phyloP scores from a whole-genome alignment of 2,888 invertebrate species.

The Alloscopus bannaensis region DNA sequence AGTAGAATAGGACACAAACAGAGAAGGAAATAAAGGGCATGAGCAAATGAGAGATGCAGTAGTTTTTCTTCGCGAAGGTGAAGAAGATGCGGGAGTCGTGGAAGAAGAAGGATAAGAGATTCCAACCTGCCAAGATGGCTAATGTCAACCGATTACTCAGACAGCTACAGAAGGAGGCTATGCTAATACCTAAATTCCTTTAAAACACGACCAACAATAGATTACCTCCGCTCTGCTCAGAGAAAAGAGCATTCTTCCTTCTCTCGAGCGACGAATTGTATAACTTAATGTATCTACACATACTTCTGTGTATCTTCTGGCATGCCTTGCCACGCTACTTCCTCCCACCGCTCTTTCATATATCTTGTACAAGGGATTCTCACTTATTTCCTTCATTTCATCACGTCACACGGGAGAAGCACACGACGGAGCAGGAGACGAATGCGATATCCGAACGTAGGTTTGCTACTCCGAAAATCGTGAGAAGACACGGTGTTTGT shows the following conservation, averaged over 20 bases:
- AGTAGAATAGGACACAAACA: constrained; percentile 18
- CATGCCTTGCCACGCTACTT: constrained; percentile 48
- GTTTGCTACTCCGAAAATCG: too few species aligned
- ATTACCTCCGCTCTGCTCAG: constrained; percentile 51
- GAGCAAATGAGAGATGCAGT: constrained; percentile 16
- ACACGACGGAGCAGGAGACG: not conserved
- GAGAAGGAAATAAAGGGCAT: constrained; percentile 11
- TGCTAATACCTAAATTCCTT: constrained; percentile 66
- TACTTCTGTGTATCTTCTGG: constrained; percentile 11
- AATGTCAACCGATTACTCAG: constrained; percentile 67
- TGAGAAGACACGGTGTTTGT: too few species aligned
- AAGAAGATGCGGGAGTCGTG: not conserved
- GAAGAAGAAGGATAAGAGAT: constrained; percentile 43
- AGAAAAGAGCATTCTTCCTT: constrained; percentile 12
- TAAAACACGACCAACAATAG: constrained; percentile 62
- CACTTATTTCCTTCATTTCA: constrained; percentile 43
- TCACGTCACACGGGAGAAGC: constrained; percentile 33
- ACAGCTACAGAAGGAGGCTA: constrained; percentile 57
- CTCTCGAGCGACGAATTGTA: not conserved
- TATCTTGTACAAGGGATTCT: constrained; percentile 23
- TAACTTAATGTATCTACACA: not conserved
- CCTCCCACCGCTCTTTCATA: too few species aligned
- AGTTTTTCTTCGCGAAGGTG: too few species aligned
- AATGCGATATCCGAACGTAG: not conserved
- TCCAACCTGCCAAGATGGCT: constrained; percentile 61